Evolutionary conservation across 37 sponge, comb jelly and placozoan genomes (phyloP).

Genomic region (Mnemiopsis leidyi): DNA sequence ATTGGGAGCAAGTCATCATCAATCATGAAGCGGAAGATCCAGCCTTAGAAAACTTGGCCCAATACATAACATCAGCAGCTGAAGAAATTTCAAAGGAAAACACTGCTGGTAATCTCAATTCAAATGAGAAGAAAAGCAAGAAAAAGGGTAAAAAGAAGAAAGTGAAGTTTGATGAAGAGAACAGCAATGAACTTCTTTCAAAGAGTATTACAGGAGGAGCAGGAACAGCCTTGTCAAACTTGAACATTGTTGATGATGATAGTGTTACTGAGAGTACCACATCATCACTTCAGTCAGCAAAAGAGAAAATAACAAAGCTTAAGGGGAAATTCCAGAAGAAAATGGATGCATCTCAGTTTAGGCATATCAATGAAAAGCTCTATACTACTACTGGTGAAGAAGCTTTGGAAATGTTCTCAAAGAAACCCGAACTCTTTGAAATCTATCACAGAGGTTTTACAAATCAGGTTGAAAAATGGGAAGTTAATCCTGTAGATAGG

Average conservation of each 20-base stretch:
- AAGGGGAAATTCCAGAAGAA: constrained; percentile 68
- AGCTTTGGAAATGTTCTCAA: constrained; percentile 77
- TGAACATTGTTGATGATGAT: neutral
- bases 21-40: constrained; percentile 31
- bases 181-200: neutral
- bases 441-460: constrained; percentile 86
- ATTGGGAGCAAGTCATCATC: neutral
- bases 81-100: constrained; percentile 40
- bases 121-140: neutral
- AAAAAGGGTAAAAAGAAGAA: constrained; percentile 53
- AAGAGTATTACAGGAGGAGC: constrained; percentile 20
- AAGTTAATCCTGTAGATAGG: constrained; percentile 83
- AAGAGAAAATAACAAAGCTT: neutral
- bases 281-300: neutral
- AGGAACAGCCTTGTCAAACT: neutral
- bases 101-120: neutral
- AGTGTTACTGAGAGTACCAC: constrained; percentile 15
- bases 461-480: constrained; percentile 87
- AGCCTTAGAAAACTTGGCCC: constrained; percentile 14
- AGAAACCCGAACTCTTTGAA: constrained; percentile 77
- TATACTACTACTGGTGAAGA: constrained; percentile 73
- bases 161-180: neutral
- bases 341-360: constrained; percentile 75
- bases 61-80: constrained; percentile 17
- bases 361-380: constrained; percentile 93